Conservation (phyloP, 2,888 invertebrate genomes). For the Fabriciana adippe region DNA sequence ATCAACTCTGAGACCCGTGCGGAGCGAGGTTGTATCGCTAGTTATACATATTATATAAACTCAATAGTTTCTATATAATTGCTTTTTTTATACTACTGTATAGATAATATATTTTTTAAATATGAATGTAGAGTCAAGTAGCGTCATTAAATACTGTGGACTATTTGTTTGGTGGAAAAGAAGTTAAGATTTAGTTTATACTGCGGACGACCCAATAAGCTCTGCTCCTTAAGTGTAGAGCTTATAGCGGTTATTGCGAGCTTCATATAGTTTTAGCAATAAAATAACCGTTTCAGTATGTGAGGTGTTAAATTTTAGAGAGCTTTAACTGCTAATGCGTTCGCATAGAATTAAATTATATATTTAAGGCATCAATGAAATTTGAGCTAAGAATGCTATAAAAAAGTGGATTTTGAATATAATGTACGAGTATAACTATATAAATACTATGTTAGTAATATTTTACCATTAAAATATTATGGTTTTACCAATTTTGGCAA, state of each 20-base stretch:
- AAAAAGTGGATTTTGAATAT: too few species aligned
- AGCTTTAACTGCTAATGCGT: conserved; percentile 2
- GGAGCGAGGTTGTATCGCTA: too few species aligned
- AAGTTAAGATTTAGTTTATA: conserved; percentile 30
- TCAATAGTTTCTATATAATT: too few species aligned
- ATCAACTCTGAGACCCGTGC: too few species aligned
- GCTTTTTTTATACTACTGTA: too few species aligned
- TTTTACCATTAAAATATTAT: too few species aligned
- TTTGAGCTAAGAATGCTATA: too few species aligned
- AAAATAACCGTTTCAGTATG: conserved; percentile 9
- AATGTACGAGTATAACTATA: too few species aligned
- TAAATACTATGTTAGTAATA: too few species aligned
- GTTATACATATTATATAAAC: too few species aligned
- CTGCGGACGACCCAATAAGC: conserved; percentile 29
- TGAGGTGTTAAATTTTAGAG: conserved; percentile 1
- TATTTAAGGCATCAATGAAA: neutral
- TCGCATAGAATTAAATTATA: neutral
- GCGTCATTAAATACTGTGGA: conserved; percentile 24
- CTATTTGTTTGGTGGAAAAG: conserved; percentile 17
- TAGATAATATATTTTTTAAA: too few species aligned
- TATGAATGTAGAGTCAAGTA: neutral
- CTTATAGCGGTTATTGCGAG: conserved; percentile 11
- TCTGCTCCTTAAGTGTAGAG: conserved; percentile 4
- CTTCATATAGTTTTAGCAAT: conserved; percentile 4
- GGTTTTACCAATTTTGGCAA: too few species aligned